These are phyloP conservation scores for Pentamera pediparva DNA, from an alignment of 53 echinoderm and acorn worm species.

Conservation along the genomic window DNA sequence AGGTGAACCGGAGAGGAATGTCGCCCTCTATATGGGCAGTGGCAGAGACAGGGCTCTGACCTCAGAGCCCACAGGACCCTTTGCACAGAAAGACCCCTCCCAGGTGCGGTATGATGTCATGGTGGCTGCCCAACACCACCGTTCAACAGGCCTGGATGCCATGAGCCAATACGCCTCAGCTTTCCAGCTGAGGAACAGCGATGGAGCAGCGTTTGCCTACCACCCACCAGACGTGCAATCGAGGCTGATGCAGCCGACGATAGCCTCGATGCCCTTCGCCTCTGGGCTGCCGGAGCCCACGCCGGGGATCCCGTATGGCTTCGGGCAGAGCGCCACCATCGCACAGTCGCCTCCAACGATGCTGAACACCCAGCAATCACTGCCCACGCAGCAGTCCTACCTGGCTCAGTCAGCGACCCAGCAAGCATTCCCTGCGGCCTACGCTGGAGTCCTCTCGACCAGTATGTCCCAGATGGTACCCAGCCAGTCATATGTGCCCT, in stretches of 20 bases:
- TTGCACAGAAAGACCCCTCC: no score
- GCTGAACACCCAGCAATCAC: conserved; percentile 48
- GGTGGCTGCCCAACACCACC: conserved; percentile 18
- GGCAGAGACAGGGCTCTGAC: no score
- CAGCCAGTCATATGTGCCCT: conserved; percentile 51
- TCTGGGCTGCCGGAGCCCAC: conserved; percentile 44
- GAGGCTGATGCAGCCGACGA: conserved; percentile 45
- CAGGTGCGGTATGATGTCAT: conserved; percentile 33
- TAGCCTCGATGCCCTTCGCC: conserved; percentile 24
- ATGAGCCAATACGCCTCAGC: conserved; percentile 23
- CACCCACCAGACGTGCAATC: conserved; percentile 32
- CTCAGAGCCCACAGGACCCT: background rate
- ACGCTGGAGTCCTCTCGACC: conserved; percentile 21
- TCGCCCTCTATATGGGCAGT: background rate
- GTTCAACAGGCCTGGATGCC: background rate
- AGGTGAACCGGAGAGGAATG: background rate
- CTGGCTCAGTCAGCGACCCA: conserved; percentile 15
- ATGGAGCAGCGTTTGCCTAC: conserved; percentile 17
- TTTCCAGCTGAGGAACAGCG: conserved; percentile 24
- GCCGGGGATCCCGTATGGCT: conserved; percentile 46
- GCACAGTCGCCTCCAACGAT: conserved; percentile 51
- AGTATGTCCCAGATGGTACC: conserved; percentile 37
- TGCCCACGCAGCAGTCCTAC: conserved; percentile 37
- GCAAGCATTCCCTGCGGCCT: conserved; percentile 21
- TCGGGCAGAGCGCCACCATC: conserved; percentile 37